Base-by-base conservation (phyloP, 2,797 vertebrate species). In the Sorex maritimensis region DNA sequence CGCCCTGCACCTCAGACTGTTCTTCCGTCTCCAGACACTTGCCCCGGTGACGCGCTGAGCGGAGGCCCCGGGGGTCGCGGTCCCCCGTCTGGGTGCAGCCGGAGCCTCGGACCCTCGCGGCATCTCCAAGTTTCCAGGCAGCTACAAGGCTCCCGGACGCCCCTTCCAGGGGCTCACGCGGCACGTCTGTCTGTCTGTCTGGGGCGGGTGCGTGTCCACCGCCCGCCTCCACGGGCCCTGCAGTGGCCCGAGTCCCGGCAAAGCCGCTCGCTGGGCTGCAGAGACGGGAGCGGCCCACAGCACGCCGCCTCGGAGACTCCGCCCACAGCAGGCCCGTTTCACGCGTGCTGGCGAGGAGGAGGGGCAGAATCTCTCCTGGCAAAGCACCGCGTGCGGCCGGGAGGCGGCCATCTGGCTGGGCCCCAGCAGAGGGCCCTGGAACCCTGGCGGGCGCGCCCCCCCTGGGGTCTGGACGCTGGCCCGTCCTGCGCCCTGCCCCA, bases 61-160 rank as follows among this genome's bases (percentile, higher is more conserved):
- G 10, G 24, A 67, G 30, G 63, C 28, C 24, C 28, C n/a, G 9
- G 61, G 11, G 12, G 58, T 6, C 80, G 52, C 85, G 6, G n/a
- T 30, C 12, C 65, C 52, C 30, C 46, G 83, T 68, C 77, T 67
- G 72, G 26, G 26, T 15, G 58, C 13, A 55, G 78, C 52, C 49
- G 21, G 12, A 1, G 26, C 10, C 24, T 10, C 6, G 8, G 65
- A 19, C 7, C 24, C 52, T 28, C 95, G 91, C 68, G 88, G 95
- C 91, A 93, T 85, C 93, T 93, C 96, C 84, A 96, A 91, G 86
- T 94, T 97, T 52, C 49, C 49, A 14, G 13, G 49, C 49, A 8
- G 49, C 49, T 52, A 34, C 34, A 34, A 34, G 34, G 34, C 34
- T 34, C 34, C 34, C 34, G 34, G 34, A 34, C 34, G 34, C 34